Evolutionary conservation across 2,888 invertebrate species (phyloP).

Genomic region (Latheticus oryzae): DNA sequence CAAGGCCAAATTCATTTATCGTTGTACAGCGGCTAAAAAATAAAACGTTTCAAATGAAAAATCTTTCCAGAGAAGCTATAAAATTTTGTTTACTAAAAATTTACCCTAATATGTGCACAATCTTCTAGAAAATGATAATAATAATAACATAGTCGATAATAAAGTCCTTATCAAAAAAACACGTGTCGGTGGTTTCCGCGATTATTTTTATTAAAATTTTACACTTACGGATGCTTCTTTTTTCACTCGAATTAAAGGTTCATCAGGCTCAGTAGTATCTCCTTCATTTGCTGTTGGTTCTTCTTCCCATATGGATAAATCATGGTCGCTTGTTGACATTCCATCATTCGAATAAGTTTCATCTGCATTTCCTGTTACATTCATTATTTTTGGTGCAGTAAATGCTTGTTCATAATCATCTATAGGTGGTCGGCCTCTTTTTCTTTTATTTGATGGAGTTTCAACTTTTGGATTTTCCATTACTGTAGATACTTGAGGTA

Average conservation of each 20-base stretch:
- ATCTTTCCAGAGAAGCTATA: no score
- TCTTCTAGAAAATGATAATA: conserved; percentile 11
- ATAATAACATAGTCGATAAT: conserved; percentile 11
- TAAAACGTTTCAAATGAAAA: no score
- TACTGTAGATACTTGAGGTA: conserved; percentile 64
- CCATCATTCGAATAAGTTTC: conserved; percentile 64
- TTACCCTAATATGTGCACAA: conserved; percentile 12
- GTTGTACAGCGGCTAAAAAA: no score
- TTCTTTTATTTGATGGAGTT: conserved; percentile 66
- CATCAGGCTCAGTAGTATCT: conserved; percentile 55
- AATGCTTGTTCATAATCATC: conserved; percentile 71
- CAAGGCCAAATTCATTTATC: no score
- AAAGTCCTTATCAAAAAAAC: conserved; percentile 26
- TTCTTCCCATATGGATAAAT: conserved; percentile 63
- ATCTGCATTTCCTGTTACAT: conserved; percentile 63
- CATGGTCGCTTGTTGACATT: conserved; percentile 64
- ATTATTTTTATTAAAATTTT: not conserved
- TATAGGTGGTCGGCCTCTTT: conserved; percentile 76
- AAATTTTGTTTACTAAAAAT: conserved; percentile 1
- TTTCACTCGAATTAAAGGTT: conserved; percentile 59
- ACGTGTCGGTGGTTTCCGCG: conserved; percentile 23
- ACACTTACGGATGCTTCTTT: conserved; percentile 55
- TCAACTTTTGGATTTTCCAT: conserved; percentile 61
- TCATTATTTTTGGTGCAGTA: conserved; percentile 68
- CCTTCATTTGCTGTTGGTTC: conserved; percentile 60